Evolutionary conservation across 1,140 invertebrate species (phyloP).

Genomic region (Tribolium castaneum): DNA sequence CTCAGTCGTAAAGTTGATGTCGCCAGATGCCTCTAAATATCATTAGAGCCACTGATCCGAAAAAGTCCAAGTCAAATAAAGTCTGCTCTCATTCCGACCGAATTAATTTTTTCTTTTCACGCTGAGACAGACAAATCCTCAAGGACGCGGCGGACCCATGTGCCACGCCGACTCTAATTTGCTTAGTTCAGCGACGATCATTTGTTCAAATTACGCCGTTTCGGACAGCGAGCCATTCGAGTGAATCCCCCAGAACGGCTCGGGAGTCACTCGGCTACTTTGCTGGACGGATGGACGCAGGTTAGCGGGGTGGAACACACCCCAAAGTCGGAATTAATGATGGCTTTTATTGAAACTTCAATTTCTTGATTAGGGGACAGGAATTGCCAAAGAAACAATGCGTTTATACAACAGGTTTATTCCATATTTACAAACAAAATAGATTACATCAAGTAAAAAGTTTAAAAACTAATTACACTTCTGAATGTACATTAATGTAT

Average conservation of each 20-base stretch:
- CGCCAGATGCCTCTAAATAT: slow-evolving; percentile 48
- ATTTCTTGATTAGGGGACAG: slow-evolving; percentile 65
- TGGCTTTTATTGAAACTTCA: slow-evolving; percentile 67
- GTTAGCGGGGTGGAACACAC: slow-evolving; percentile 54
- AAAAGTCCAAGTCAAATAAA: slow-evolving; percentile 37
- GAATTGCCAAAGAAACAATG: background rate
- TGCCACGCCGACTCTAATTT: slow-evolving; percentile 63
- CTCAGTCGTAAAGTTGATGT: slow-evolving; percentile 43
- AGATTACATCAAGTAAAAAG: slow-evolving; percentile 38
- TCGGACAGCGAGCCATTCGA: slow-evolving; percentile 46
- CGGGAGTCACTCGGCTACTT: slow-evolving; percentile 3
- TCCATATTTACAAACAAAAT: slow-evolving; percentile 49
- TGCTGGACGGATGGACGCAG: slow-evolving; percentile 51
- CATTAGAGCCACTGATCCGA: slow-evolving; percentile 45
- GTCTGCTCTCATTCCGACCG: background rate
- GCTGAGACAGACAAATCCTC: background rate
- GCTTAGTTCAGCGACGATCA: slow-evolving; percentile 63
- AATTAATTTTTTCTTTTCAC: slow-evolving; percentile 24
- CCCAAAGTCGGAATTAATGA: slow-evolving; percentile 67
- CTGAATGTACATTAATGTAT: slow-evolving; percentile 41
- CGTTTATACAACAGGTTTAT: slow-evolving; percentile 48
- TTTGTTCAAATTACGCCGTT: slow-evolving; percentile 65
- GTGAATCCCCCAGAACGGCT: background rate
- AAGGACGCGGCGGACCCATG: slow-evolving; percentile 54
- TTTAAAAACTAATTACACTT: slow-evolving; percentile 37